Evolutionary conservation across 2,888 invertebrate species (phyloP), one percentile per base, ranked within the genome.

Genomic region (Apamea epomidion): DNA sequence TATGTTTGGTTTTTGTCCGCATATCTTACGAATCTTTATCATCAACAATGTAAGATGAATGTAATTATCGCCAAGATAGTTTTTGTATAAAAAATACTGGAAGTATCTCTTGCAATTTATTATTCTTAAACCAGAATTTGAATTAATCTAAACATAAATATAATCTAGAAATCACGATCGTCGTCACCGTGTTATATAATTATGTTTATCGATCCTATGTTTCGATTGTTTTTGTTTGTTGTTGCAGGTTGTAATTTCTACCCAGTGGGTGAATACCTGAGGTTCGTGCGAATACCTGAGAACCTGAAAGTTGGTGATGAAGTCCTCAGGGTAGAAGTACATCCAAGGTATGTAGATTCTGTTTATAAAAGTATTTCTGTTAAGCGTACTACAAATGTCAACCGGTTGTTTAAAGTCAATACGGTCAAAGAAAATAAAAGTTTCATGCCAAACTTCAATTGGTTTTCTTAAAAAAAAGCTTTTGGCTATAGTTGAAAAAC

Each of bases 251-350:
- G 99, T 93, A 98, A 98, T 92, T 99, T 99, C 95, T 98, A 98
- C 92, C 98, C 98, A 14, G 97, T 98, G 4, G 98, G 98, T 60
- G 99, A 99, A 94, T 99, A 98, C 91, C 96, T 99, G 85, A 98
- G 98, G 90, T 99, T 99, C 92, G 98, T 99, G 81, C 97, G 99
- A 88, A 98, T 99, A 87, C 98, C 98, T 12, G 99, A 99, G 94
- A 98, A 98, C 94, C 96, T 98, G 12, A 97, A 97, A 81, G 98
- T 98, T 2, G 99, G 98, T 21, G 98, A 98, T 76, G 98, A 98
- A 94, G 98, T 99, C 21, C 96, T 99, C 48, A 97, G 97, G 85
- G 97, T 99, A 12, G 98, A 98, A 95, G 99, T 99, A n/a, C 98
- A 98, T 96, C 99, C 99, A 12, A 98, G 98, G 93, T 97, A 94